Conservation (phyloP, 23 tunicate genomes). For the Styela clava region DNA sequence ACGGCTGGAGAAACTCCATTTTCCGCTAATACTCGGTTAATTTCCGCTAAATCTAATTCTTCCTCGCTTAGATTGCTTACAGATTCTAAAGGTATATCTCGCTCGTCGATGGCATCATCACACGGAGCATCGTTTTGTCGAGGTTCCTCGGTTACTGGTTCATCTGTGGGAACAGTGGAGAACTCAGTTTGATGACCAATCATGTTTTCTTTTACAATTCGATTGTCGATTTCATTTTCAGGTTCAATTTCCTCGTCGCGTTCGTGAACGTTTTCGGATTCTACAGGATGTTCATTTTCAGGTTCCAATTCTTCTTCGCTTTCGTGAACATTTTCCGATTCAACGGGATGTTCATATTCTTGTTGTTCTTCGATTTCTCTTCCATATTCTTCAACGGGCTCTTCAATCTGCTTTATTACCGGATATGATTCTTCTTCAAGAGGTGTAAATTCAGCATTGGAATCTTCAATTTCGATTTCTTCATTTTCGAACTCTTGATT, state of each 20-base stretch:
- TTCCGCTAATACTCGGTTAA: conserved; percentile 13
- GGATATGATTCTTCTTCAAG: neutral
- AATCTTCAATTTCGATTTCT: too few relatives aligned
- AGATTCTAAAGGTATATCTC: neutral
- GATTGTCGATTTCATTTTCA: neutral
- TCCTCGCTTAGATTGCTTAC: neutral
- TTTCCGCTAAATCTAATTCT: neutral
- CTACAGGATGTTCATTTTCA: neutral
- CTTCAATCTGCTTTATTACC: neutral
- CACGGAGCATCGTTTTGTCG: neutral
- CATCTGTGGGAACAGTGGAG: neutral
- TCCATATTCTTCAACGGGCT: neutral
- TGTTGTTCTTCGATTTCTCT: neutral
- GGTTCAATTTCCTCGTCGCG: neutral
- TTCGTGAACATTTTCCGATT: neutral
- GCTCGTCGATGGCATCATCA: neutral
- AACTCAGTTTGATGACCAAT: neutral
- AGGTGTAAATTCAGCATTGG: too few relatives aligned
- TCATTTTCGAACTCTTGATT: too few relatives aligned
- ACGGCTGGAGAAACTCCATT: neutral
- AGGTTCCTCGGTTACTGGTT: neutral
- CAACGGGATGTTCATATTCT: neutral
- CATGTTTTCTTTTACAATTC: neutral
- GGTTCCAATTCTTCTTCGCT: neutral
- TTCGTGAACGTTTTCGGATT: neutral